Percentiles rank a stretch among this genome's conserved stretches.
These are phyloP conservation scores for Todiramphus saurophagus DNA, from an alignment of 2,113 vertebrate genomes.

Conservation along the genomic window DNA sequence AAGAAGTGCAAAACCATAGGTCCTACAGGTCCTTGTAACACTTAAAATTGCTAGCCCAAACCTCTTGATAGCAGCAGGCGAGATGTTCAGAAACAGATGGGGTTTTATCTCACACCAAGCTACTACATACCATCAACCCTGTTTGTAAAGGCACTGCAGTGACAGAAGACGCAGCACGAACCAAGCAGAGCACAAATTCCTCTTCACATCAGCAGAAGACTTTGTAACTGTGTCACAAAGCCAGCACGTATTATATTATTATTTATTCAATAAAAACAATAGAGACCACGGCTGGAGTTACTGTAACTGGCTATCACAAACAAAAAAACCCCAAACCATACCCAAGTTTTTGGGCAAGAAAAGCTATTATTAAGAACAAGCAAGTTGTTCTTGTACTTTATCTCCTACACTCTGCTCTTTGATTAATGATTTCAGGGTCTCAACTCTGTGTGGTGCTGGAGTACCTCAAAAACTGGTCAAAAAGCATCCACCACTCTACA, in stretches of 20 bases:
- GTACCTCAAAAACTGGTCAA: not conserved
- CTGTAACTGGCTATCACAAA: constrained; percentile 18
- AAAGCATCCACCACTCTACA: not conserved
- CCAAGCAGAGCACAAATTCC: constrained; percentile 11
- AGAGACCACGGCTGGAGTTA: not conserved
- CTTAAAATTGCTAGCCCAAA: constrained; percentile 46
- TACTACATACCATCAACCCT: constrained; percentile 21
- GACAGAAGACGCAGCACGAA: constrained; percentile 32
- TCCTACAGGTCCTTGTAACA: constrained; percentile 4
- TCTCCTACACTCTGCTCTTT: constrained; percentile 22
- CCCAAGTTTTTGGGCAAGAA: not conserved
- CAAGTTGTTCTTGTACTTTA: not conserved
- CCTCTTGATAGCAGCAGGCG: constrained; percentile 23
- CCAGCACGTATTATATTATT: not conserved
- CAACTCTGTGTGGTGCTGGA: not conserved
- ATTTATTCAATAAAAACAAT: not conserved
- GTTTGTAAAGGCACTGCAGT: constrained; percentile 31
- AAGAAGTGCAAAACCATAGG: not conserved
- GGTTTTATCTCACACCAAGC: constrained; percentile 42
- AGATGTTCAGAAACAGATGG: constrained; percentile 45
- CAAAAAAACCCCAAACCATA: not conserved
- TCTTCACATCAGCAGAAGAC: not conserved
- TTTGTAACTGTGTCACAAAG: not conserved
- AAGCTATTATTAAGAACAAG: constrained; percentile 14
- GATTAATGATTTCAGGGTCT: constrained; percentile 14